Evolutionary conservation across 1,140 invertebrate genomes (phyloP).

Genomic region (Drusus annulatus): DNA sequence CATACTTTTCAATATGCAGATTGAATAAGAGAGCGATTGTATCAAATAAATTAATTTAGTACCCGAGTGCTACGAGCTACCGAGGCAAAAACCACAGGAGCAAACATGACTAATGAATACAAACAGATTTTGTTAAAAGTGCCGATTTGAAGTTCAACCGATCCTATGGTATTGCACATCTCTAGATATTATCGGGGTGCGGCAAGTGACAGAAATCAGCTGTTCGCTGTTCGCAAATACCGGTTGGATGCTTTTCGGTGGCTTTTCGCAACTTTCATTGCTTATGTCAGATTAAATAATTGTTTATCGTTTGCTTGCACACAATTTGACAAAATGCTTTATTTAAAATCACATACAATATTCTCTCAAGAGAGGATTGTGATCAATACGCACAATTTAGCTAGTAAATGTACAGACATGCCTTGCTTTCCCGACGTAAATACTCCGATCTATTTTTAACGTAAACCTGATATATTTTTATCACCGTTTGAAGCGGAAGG

Average conservation of each 20-base stretch:
- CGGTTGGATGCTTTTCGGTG: not conserved
- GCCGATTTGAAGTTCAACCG: too few relatives aligned
- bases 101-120: too few relatives aligned
- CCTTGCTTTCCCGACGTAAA: conserved; percentile 17
- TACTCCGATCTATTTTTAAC: conserved; percentile 34
- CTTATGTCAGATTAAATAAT: conserved; percentile 6
- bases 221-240: conserved; percentile 17
- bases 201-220: conserved; percentile 38
- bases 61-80: too few relatives aligned
- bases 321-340: not conserved
- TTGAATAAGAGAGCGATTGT: too few relatives aligned
- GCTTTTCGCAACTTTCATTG: conserved; percentile 9
- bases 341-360: not conserved
- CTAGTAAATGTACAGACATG: conserved; percentile 22
- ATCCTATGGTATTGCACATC: not conserved
- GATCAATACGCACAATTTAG: not conserved
- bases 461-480: conserved; percentile 24
- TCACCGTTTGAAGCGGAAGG: conserved; percentile 2
- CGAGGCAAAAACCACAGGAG: too few relatives aligned
- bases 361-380: not conserved
- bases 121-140: too few relatives aligned
- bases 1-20: too few relatives aligned
- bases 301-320: not conserved
- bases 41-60: too few relatives aligned
- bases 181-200: conserved; percentile 25